phyloP scores from a whole-genome alignment of 2,888 invertebrate genomes.

The Pyralis farinalis region DNA sequence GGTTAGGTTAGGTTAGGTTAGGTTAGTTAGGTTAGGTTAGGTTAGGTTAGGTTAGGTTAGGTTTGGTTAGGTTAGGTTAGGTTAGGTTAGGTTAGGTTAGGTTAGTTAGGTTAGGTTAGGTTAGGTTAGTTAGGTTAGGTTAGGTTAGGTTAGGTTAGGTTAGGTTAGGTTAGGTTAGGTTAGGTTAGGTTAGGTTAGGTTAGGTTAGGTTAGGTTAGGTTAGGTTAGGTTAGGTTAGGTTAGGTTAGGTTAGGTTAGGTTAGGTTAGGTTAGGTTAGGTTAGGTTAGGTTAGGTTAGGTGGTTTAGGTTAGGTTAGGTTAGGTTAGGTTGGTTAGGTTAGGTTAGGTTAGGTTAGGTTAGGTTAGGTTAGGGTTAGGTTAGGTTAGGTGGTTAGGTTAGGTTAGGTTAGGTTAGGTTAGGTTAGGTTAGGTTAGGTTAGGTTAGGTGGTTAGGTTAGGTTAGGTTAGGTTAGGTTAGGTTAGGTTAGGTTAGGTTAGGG shows the following conservation, averaged over 20 bases:
- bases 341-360: slow-evolving; percentile 21
- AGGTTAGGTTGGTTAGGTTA: slow-evolving; percentile 19
- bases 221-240: slow-evolving; percentile 18
- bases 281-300: slow-evolving; percentile 15
- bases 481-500: slow-evolving; percentile 2
- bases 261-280: slow-evolving; percentile 13
- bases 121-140: slow-evolving; percentile 22
- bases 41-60: slow-evolving; percentile 20
- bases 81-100: slow-evolving; percentile 21
- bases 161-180: slow-evolving; percentile 20
- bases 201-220: slow-evolving; percentile 9
- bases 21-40: slow-evolving; percentile 20
- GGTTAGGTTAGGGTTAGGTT: slow-evolving; percentile 18
- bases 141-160: slow-evolving; percentile 21
- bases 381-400: slow-evolving; percentile 17
- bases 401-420: slow-evolving; percentile 17
- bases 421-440: slow-evolving; percentile 17
- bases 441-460: slow-evolving; percentile 16
- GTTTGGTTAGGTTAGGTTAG: slow-evolving; percentile 19
- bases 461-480: slow-evolving; percentile 16
- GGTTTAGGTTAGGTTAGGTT: slow-evolving; percentile 12
- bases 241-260: slow-evolving; percentile 13
- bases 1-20: slow-evolving; percentile 18
- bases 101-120: slow-evolving; percentile 22
- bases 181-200: slow-evolving; percentile 12